A percentile compares a stretch with the other conserved stretches of the same genome.
Conservation (phyloP, 2,888 invertebrate genomes). For the Sylvicola cinctus region DNA sequence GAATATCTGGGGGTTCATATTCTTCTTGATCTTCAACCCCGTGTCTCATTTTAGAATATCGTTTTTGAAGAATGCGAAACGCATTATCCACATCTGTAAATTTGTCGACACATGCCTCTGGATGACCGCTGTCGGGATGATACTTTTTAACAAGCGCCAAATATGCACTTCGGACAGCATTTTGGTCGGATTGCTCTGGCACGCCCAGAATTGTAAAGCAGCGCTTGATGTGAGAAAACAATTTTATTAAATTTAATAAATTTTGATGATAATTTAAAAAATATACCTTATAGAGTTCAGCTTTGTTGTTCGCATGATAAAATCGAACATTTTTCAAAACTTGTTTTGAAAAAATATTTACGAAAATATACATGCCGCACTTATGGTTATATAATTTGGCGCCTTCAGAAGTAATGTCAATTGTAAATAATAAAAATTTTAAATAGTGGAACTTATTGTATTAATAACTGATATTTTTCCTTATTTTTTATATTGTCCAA, state of each 20-base stretch:
- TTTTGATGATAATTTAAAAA: too few species aligned
- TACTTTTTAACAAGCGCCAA: conserved; percentile 55
- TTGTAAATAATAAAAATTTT: too few species aligned
- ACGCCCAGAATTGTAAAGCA: conserved; percentile 46
- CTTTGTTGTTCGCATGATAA: too few species aligned
- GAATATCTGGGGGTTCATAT: conserved; percentile 35
- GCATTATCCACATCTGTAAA: conserved; percentile 60
- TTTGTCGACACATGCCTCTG: conserved; percentile 47
- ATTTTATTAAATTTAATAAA: neutral
- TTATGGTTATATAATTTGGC: too few species aligned
- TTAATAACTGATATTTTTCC: too few species aligned
- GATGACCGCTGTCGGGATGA: conserved; percentile 63
- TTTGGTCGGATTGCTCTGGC: conserved; percentile 44
- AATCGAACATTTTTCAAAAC: too few species aligned
- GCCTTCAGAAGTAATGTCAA: too few species aligned
- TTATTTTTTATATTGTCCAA: too few species aligned
- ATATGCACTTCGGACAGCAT: conserved; percentile 49
- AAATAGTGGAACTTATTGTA: too few species aligned
- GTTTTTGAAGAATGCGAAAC: conserved; percentile 45
- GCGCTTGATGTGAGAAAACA: conserved; percentile 29
- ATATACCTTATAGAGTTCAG: too few species aligned
- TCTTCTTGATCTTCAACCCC: conserved; percentile 26
- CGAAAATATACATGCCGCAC: too few species aligned
- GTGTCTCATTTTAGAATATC: conserved; percentile 39
- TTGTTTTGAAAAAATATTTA: too few species aligned